Evolutionary conservation across 1,140 invertebrate species (phyloP).

Genomic region (Choristoneura fumiferana): DNA sequence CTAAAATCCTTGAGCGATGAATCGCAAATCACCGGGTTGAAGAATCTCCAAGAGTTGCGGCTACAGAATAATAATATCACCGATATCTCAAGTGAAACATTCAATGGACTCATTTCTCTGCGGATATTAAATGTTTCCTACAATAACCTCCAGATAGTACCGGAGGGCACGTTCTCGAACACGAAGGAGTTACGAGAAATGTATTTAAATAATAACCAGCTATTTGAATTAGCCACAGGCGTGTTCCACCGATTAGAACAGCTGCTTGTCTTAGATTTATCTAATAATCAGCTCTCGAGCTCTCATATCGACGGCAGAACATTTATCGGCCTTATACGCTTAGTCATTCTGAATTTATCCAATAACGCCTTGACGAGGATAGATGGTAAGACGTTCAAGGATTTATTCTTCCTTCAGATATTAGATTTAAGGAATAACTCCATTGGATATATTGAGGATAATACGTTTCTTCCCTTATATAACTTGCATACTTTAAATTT

Average conservation of each 20-base stretch:
- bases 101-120: conserved; percentile 87
- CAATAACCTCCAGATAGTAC: conserved; percentile 88
- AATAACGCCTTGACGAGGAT: conserved; percentile 91
- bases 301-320: conserved; percentile 90
- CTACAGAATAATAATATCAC: conserved; percentile 90
- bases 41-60: conserved; percentile 86
- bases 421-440: conserved; percentile 93
- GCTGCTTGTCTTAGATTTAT: conserved; percentile 91
- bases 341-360: conserved; percentile 92
- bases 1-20: conserved; percentile 84
- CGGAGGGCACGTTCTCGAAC: conserved; percentile 87
- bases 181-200: conserved; percentile 89
- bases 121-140: conserved; percentile 90
- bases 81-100: conserved; percentile 87
- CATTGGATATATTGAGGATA: conserved; percentile 91
- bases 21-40: conserved; percentile 84
- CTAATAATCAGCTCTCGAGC: conserved; percentile 92
- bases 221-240: conserved; percentile 88
- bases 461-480: conserved; percentile 91
- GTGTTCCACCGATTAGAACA: conserved; percentile 91
- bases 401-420: conserved; percentile 92
- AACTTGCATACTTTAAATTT: conserved; percentile 93
- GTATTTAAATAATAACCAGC: conserved; percentile 89
- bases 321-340: conserved; percentile 89
- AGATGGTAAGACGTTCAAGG: conserved; percentile 91